These are phyloP conservation scores for Nibea coibor DNA, from an alignment of 2,113 vertebrate species.

Conservation along the genomic window DNA sequence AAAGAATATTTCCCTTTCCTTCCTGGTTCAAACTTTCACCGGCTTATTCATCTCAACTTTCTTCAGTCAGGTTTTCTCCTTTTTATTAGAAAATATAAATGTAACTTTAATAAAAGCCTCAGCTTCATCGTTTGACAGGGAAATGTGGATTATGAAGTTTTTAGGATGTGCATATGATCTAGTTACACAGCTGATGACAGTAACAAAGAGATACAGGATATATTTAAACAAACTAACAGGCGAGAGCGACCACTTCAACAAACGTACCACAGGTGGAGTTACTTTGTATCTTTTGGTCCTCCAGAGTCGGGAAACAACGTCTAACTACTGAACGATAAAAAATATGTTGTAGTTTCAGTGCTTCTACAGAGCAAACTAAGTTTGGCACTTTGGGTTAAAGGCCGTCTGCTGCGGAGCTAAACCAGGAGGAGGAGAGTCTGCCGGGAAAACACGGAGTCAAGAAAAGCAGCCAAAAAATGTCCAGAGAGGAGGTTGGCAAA, in stretches of 20 bases:
- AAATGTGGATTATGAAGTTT: not conserved
- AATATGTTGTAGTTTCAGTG: not conserved
- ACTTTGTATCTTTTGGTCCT: too few relatives aligned
- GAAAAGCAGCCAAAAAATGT: too few relatives aligned
- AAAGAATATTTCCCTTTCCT: conserved; percentile 6
- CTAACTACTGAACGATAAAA: too few relatives aligned
- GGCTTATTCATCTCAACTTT: not conserved
- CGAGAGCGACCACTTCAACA: not conserved
- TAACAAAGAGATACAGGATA: not conserved
- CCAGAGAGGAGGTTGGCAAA: not conserved
- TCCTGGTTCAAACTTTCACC: not conserved
- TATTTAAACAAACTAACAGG: not conserved
- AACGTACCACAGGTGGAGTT: not conserved
- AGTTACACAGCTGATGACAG: not conserved
- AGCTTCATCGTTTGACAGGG: not conserved
- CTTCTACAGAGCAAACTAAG: not conserved
- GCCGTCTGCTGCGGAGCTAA: not conserved
- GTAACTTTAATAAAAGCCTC: not conserved
- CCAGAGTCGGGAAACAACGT: too few relatives aligned
- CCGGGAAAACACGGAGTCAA: not conserved
- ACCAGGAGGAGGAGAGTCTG: not conserved
- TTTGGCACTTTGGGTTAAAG: not conserved
- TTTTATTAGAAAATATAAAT: too few relatives aligned
- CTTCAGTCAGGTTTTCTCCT: not conserved
- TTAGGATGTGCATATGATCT: not conserved